A percentile compares a stretch with the other conserved stretches of the same genome.
Conservation (phyloP, 1,140 invertebrate genomes). For the Temnothorax longispinosus region DNA sequence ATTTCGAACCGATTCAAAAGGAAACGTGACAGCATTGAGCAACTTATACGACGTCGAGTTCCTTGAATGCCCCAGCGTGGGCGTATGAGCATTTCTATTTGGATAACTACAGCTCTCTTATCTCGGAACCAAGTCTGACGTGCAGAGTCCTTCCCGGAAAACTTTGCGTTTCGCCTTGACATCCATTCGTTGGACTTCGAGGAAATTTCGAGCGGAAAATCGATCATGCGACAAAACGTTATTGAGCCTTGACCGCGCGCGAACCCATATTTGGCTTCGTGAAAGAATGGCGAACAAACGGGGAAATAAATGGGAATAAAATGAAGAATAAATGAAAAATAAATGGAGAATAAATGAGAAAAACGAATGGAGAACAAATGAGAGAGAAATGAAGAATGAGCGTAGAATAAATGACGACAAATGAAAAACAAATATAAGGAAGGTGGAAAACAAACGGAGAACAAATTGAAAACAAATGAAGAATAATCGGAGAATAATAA, state of each 20-base stretch:
- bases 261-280: constrained; percentile 23
- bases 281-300: background rate
- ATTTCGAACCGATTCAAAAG: background rate
- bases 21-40: background rate
- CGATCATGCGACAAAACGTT: constrained; percentile 16
- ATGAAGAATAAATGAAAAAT: constrained; percentile 16
- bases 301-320: background rate
- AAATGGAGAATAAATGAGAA: background rate
- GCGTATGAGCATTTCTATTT: constrained; percentile 38
- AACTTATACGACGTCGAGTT: background rate
- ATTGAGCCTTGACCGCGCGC: constrained; percentile 46
- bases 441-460: constrained; percentile 1
- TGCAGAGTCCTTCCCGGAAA: constrained; percentile 34
- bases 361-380: constrained; percentile 32
- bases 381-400: background rate
- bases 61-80: background rate
- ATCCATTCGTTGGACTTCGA: constrained; percentile 37
- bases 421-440: constrained; percentile 16
- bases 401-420: constrained; percentile 11
- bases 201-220: constrained; percentile 56
- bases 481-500: constrained; percentile 41
- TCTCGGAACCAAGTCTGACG: constrained; percentile 43
- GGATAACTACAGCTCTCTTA: constrained; percentile 17
- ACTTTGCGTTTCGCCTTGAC: constrained; percentile 47
- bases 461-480: constrained; percentile 28